Percentiles rank a stretch among this genome's conserved stretches.
Conservation (phyloP, 1,140 invertebrate species). For the Pseudobourletiella spinata region DNA sequence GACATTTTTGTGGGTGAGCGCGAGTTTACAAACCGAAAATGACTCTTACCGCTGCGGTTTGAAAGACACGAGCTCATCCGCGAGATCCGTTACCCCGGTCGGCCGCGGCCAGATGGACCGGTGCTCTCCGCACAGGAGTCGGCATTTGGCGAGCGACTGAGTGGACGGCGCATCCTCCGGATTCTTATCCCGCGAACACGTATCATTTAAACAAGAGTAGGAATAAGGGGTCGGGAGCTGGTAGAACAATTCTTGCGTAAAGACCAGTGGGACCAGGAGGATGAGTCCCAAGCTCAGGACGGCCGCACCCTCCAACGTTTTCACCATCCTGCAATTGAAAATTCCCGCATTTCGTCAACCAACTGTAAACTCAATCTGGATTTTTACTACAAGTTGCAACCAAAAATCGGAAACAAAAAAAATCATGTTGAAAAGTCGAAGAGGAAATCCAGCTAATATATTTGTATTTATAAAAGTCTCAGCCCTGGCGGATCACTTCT, state of each 20-base stretch:
- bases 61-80: slow-evolving; percentile 36
- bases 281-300: background rate
- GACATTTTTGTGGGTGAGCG: too few relatives aligned
- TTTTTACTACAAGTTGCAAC: too few relatives aligned
- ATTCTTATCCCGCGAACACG: slow-evolving; percentile 35
- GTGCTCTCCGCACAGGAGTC: slow-evolving; percentile 55
- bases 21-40: too few relatives aligned
- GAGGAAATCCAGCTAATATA: too few relatives aligned
- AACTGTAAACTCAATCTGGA: too few relatives aligned
- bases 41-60: slow-evolving; percentile 34
- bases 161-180: slow-evolving; percentile 34
- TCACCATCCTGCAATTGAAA: slow-evolving; percentile 1
- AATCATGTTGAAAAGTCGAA: too few relatives aligned
- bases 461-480: too few relatives aligned
- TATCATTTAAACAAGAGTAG: slow-evolving; percentile 35
- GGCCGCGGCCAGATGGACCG: slow-evolving; percentile 63
- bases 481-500: too few relatives aligned
- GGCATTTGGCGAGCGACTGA: slow-evolving; percentile 44
- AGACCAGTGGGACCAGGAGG: background rate
- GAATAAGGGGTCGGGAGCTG: slow-evolving; percentile 35
- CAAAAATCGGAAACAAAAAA: too few relatives aligned
- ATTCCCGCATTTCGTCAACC: too few relatives aligned
- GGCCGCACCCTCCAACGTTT: background rate
- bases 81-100: slow-evolving; percentile 41
- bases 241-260: slow-evolving; percentile 31